A percentile compares a stretch with the other conserved stretches of the same genome.
Conservation (phyloP, 2,797 vertebrate genomes). For the Peromyscus attwateri region DNA sequence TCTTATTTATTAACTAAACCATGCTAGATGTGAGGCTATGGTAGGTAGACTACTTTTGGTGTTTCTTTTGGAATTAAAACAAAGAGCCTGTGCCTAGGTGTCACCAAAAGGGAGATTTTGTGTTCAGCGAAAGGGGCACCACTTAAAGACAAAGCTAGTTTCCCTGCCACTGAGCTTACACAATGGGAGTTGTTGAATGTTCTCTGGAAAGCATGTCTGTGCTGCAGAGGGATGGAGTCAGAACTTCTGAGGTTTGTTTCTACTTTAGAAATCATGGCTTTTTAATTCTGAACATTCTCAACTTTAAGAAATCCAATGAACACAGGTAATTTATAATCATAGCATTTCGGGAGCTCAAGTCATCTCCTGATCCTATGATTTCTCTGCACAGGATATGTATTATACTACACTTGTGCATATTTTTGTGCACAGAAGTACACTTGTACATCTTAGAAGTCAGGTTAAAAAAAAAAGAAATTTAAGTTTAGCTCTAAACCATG, state of each 20-base stretch:
- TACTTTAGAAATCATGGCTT: background rate
- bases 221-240: background rate
- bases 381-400: background rate
- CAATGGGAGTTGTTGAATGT: background rate
- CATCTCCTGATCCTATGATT: background rate
- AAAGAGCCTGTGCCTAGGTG: background rate
- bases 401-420: background rate
- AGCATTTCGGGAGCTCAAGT: background rate
- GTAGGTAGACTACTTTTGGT: background rate
- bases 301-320: background rate
- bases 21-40: background rate
- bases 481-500: background rate
- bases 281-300: background rate
- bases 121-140: background rate
- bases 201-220: background rate
- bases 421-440: background rate
- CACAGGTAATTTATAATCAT: background rate
- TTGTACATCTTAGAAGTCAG: background rate
- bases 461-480: background rate
- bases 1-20: background rate
- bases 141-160: background rate
- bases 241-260: background rate
- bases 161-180: background rate
- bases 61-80: conserved; percentile 1
- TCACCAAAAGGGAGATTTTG: background rate